These are phyloP conservation scores for Hypocryptadius cinnamomeus DNA, from an alignment of 2,113 vertebrate genomes.

Conservation along the genomic window DNA sequence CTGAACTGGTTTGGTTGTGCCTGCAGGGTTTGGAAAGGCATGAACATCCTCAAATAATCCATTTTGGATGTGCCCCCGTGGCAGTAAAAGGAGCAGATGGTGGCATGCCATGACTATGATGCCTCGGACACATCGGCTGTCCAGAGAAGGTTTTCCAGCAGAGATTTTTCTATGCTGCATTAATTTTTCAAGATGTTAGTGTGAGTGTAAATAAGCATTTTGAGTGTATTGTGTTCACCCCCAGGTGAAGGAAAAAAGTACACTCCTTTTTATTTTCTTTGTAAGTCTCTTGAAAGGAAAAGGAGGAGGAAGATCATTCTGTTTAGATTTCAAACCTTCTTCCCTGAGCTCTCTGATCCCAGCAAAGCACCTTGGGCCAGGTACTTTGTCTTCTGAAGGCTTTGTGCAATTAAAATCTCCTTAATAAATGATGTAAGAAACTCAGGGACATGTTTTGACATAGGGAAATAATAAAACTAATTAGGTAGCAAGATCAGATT, in stretches of 20 bases:
- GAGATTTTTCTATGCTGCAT: neutral
- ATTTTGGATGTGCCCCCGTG: neutral
- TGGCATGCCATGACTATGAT: neutral
- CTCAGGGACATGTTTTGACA: neutral
- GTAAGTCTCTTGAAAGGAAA: neutral
- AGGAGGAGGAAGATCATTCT: neutral
- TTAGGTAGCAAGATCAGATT: constrained; percentile 19
- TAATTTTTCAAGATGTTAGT: constrained; percentile 31
- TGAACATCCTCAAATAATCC: neutral
- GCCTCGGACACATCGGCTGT: neutral
- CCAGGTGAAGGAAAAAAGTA: neutral
- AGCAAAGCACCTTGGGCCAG: neutral
- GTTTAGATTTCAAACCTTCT: neutral
- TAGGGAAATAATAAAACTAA: constrained; percentile 32
- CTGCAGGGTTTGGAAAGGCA: neutral
- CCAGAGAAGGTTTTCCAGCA: constrained; percentile 9
- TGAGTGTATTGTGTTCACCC: neutral
- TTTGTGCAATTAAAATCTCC: neutral
- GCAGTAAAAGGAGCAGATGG: neutral
- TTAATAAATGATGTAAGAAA: constrained; percentile 2
- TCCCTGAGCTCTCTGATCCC: neutral
- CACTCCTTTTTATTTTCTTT: neutral
- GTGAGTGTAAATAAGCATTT: constrained; percentile 36
- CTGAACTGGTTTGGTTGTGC: neutral
- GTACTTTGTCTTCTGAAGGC: neutral